phyloP scores from a whole-genome alignment of 2,797 vertebrate species.

The Spheniscus humboldti region DNA sequence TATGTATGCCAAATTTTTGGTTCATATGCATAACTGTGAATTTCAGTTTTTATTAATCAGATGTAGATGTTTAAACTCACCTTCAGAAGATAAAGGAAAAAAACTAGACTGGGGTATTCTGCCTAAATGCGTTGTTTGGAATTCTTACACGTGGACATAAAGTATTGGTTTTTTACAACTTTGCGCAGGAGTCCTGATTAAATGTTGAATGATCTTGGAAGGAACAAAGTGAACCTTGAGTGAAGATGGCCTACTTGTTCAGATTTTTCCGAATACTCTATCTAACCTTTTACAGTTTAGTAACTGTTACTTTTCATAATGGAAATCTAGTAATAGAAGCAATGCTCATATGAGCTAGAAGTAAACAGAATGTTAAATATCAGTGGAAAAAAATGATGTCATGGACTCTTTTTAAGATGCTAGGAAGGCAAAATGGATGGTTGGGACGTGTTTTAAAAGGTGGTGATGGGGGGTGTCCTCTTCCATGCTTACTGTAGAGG shows the following conservation, averaged over 20 bases:
- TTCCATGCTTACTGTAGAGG: neutral
- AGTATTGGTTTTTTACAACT: neutral
- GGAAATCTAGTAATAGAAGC: neutral
- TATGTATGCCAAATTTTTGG: accelerated
- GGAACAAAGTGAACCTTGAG: neutral
- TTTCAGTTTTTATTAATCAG: neutral
- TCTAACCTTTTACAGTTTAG: neutral
- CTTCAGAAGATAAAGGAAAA: neutral
- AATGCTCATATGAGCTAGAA: neutral
- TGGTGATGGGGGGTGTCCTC: neutral
- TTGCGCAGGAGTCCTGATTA: neutral
- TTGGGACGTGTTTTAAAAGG: neutral
- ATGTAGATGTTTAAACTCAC: neutral
- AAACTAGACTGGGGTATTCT: neutral
- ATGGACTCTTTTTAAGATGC: neutral
- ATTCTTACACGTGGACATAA: neutral
- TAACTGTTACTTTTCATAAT: neutral
- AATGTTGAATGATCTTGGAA: neutral
- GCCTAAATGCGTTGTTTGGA: neutral
- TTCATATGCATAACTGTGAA: neutral
- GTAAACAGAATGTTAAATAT: neutral
- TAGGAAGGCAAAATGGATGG: neutral
- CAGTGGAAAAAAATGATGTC: neutral
- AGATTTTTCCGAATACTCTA: neutral
- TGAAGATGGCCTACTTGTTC: neutral